Evolutionary conservation across 2,113 vertebrate species (phyloP).

Genomic region (Pycnonotus jocosus): DNA sequence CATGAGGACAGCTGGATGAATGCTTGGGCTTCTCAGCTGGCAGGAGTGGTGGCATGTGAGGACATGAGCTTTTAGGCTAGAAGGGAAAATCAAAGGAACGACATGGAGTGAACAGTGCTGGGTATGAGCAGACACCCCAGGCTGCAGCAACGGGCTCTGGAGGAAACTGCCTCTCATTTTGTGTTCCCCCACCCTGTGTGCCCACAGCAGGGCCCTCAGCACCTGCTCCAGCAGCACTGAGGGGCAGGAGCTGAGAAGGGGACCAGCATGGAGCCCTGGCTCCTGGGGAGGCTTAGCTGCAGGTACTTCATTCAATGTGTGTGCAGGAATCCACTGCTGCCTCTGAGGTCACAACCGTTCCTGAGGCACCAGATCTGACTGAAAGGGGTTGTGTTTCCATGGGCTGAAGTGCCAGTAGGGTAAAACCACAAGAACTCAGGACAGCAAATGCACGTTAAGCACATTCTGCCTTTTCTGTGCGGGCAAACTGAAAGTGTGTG

Average conservation of each 20-base stretch:
- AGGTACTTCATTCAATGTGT: rapidly evolving
- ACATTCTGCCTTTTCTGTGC: background rate
- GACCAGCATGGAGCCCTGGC: background rate
- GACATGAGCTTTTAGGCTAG: background rate
- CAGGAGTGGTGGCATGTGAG: background rate
- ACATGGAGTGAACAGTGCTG: background rate
- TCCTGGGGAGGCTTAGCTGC: background rate
- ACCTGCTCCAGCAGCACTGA: rapidly evolving
- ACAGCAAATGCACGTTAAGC: background rate
- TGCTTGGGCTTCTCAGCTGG: background rate
- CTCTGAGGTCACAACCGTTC: background rate
- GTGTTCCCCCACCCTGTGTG: background rate
- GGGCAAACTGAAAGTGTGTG: background rate
- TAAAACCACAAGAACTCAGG: background rate
- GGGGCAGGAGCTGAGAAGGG: background rate
- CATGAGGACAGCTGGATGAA: background rate
- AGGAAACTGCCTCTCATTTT: background rate
- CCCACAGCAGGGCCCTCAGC: background rate
- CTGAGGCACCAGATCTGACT: rapidly evolving
- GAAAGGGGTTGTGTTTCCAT: background rate
- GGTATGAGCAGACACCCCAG: rapidly evolving
- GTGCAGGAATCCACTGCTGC: background rate
- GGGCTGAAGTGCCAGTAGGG: rapidly evolving
- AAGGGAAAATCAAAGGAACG: background rate
- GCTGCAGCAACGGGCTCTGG: background rate